Percentiles rank a stretch among this genome's conserved stretches.
Evolutionary conservation across 2,797 vertebrate genomes (phyloP).

Genomic region (Pseudomugil tenellus): DNA sequence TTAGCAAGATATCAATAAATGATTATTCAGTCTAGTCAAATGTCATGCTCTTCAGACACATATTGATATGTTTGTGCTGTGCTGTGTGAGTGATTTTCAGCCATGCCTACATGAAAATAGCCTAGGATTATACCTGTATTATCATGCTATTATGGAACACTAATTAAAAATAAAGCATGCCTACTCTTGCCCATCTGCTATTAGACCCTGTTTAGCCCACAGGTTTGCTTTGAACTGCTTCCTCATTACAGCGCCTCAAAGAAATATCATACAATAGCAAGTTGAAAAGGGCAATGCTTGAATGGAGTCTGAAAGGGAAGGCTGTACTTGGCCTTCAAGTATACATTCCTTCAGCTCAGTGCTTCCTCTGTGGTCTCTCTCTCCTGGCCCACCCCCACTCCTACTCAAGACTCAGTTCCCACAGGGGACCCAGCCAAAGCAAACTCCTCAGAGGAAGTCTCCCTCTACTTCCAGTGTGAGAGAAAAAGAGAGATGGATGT

Average conservation of each 20-base stretch:
- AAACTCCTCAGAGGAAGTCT: constrained; percentile 84
- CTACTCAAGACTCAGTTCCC: constrained; percentile 82
- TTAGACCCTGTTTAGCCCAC: constrained; percentile 78
- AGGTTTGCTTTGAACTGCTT: constrained; percentile 78
- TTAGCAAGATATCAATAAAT: constrained; percentile 53
- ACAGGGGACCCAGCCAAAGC: constrained; percentile 83
- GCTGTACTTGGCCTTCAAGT: constrained; percentile 86
- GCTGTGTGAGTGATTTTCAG: constrained; percentile 58
- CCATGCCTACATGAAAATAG: constrained; percentile 56
- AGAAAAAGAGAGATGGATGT: constrained; percentile 54
- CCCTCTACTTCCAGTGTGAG: constrained; percentile 56
- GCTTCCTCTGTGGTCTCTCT: constrained; percentile 83
- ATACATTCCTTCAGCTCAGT: constrained; percentile 84
- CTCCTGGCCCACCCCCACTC: constrained; percentile 72
- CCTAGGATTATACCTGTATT: constrained; percentile 57
- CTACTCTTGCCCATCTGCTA: constrained; percentile 68
- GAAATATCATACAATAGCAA: constrained; percentile 81
- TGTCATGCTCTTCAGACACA: constrained; percentile 37
- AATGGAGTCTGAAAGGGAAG: constrained; percentile 84
- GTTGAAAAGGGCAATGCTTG: constrained; percentile 84
- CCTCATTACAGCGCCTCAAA: constrained; percentile 80
- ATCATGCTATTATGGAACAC: constrained; percentile 59
- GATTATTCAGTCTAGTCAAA: constrained; percentile 49
- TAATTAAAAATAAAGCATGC: constrained; percentile 79
- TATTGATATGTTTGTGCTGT: constrained; percentile 58